A percentile compares a stretch with the other conserved stretches of the same genome.
These are phyloP conservation scores for Merluccius polli DNA, from an alignment of 2,797 vertebrate species.

Conservation along the genomic window DNA sequence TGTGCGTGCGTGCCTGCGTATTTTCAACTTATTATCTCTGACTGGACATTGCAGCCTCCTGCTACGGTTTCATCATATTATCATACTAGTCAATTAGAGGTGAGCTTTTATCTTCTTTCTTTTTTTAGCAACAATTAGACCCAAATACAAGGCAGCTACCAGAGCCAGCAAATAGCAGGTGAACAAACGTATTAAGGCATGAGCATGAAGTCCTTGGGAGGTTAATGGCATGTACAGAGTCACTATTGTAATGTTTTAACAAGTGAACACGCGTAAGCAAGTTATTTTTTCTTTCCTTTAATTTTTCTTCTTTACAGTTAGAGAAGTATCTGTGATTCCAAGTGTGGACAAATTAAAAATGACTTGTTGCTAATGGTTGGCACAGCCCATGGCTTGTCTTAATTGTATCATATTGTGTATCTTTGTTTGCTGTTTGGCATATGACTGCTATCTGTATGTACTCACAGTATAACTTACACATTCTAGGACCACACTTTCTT, in stretches of 20 bases:
- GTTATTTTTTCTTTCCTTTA: too few species aligned
- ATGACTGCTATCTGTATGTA: too few species aligned
- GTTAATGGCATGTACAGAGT: not conserved
- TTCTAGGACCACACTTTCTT: not conserved
- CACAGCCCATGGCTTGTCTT: not conserved
- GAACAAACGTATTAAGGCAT: slow-evolving; percentile 20
- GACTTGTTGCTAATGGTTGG: not conserved
- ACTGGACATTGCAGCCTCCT: not conserved
- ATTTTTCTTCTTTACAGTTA: not conserved
- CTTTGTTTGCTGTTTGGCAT: not conserved
- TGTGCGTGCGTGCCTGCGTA: not conserved
- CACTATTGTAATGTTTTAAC: not conserved
- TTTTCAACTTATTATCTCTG: slow-evolving; percentile 20
- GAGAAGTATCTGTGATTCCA: not conserved
- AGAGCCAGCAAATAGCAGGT: slow-evolving; percentile 15
- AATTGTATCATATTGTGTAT: not conserved
- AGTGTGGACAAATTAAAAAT: not conserved
- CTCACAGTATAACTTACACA: too few species aligned
- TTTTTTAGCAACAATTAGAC: not conserved
- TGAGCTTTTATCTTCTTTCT: slow-evolving; percentile 12
- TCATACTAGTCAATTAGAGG: slow-evolving; percentile 20
- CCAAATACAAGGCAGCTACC: not conserved
- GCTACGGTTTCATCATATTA: slow-evolving; percentile 33
- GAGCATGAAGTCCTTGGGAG: not conserved
- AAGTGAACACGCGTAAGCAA: not conserved